Conservation (phyloP, 2,113 vertebrate species). For the Rhagologus leucostigma region DNA sequence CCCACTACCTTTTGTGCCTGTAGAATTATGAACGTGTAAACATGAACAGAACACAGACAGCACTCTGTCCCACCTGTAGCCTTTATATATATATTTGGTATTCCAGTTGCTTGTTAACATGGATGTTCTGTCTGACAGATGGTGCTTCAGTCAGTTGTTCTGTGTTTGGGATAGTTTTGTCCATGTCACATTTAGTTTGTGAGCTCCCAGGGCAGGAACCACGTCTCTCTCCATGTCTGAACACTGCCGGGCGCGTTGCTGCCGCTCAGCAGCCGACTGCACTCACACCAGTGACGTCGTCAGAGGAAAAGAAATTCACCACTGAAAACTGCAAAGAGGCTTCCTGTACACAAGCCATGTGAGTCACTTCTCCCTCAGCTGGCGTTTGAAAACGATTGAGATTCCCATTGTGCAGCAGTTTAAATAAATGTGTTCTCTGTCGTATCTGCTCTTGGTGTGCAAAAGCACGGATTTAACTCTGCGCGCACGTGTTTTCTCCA, state of each 20-base stretch:
- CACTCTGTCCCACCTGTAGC: background rate
- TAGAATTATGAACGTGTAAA: background rate
- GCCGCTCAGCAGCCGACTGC: background rate
- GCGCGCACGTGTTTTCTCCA: background rate
- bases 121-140: background rate
- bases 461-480: background rate
- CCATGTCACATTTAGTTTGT: background rate
- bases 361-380: conserved; percentile 19
- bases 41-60: background rate
- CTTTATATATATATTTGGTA: conserved; percentile 48
- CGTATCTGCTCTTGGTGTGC: background rate
- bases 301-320: background rate
- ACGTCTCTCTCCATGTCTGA: background rate
- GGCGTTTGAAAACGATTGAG: conserved; percentile 15
- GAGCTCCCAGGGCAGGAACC: conserved; percentile 29
- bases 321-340: background rate
- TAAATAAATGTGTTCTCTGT: conserved; percentile 65
- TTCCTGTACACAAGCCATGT: background rate
- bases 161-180: conserved; percentile 9
- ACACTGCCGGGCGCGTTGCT: background rate
- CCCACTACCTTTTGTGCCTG: background rate
- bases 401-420: conserved; percentile 21
- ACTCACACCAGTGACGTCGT: background rate
- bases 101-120: conserved; percentile 5
- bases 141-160: background rate